phyloP scores from a whole-genome alignment of 2,888 invertebrate species.

The Bellardia pandia region DNA sequence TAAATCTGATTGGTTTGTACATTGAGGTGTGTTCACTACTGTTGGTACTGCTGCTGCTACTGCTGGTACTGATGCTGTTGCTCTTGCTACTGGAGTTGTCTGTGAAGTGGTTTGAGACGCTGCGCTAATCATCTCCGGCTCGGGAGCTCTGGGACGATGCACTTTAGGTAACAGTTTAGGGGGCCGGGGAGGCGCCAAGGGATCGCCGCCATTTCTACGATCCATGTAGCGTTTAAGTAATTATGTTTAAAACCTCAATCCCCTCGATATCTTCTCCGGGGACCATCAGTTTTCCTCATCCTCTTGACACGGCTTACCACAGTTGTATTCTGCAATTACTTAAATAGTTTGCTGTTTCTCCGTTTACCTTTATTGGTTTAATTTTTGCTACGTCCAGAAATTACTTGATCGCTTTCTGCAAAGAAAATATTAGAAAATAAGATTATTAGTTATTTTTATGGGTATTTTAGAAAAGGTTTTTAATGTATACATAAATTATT shows the following conservation, averaged over 20 bases:
- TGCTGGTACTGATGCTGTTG: conserved; percentile 72
- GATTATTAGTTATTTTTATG: background rate
- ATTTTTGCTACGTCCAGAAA: conserved; percentile 14
- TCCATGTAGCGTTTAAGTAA: conserved; percentile 86
- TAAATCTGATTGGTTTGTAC: conserved; percentile 77
- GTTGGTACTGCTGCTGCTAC: conserved; percentile 69
- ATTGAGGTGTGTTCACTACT: conserved; percentile 75
- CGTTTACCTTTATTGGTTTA: background rate
- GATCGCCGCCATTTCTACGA: conserved; percentile 90
- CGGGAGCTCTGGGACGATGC: conserved; percentile 86
- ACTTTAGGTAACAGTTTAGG: conserved; percentile 90
- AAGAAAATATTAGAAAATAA: conserved; percentile 76
- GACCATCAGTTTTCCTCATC: conserved; percentile 88
- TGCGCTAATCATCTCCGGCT: conserved; percentile 85
- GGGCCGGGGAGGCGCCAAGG: conserved; percentile 90
- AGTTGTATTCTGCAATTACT: conserved; percentile 8
- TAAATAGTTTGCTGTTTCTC: background rate
- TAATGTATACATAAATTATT: too few species aligned
- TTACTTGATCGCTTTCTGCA: conserved; percentile 86
- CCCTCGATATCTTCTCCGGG: conserved; percentile 86
- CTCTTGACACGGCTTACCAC: conserved; percentile 72
- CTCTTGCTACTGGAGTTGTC: conserved; percentile 72
- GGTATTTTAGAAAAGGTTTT: too few species aligned
- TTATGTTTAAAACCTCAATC: conserved; percentile 82
- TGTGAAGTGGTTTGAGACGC: conserved; percentile 72